Percentiles rank a stretch among this genome's conserved stretches.
Conservation (phyloP, 2,113 vertebrate genomes). For the Larimichthys polyactis region DNA sequence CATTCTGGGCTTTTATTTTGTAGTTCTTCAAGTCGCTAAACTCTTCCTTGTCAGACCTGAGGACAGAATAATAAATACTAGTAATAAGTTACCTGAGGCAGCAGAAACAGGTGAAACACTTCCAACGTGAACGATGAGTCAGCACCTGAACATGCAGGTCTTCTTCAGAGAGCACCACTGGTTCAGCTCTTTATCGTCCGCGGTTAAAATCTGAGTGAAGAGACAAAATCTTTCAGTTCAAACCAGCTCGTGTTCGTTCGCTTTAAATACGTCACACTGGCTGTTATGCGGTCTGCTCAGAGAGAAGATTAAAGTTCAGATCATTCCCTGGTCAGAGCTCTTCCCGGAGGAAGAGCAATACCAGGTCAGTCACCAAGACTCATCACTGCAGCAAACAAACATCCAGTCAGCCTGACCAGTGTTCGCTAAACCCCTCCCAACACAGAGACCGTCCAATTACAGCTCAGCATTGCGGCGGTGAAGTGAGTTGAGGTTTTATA, state of each 20-base stretch:
- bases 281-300: constrained; percentile 78
- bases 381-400: constrained; percentile 80
- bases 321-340: constrained; percentile 85
- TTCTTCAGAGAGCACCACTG: constrained; percentile 92
- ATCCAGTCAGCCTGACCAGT: neutral
- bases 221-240: constrained; percentile 1
- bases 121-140: neutral
- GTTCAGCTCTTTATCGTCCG: constrained; percentile 91
- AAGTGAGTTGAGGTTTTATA: too few relatives aligned
- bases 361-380: constrained; percentile 83
- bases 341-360: constrained; percentile 80
- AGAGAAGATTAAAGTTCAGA: constrained; percentile 86
- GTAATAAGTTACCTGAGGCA: too few relatives aligned
- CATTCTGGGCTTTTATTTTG: constrained; percentile 84
- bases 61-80: neutral
- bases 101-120: rapidly evolving
- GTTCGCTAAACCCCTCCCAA: neutral
- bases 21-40: constrained; percentile 85
- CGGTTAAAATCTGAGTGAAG: constrained; percentile 85
- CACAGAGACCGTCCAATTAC: rapidly evolving
- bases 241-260: neutral
- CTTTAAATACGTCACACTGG: neutral
- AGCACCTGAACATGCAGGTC: constrained; percentile 94
- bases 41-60: constrained; percentile 90
- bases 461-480: neutral